Evolutionary conservation across 2,113 vertebrate species (phyloP).

Genomic region (Synodontis membranacea): DNA sequence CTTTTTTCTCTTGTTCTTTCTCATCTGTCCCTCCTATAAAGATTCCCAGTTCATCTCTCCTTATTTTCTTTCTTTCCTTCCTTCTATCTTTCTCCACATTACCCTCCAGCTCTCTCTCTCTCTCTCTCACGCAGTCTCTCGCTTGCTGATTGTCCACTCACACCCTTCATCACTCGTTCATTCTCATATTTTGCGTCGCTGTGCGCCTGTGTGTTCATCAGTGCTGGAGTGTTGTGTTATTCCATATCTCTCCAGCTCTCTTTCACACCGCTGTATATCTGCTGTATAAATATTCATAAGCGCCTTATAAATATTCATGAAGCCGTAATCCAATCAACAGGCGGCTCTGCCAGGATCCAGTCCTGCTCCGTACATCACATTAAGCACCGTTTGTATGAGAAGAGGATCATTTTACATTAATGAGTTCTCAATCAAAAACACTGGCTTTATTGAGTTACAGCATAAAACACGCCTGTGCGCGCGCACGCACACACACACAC

Average conservation of each 20-base stretch:
- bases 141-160: background rate
- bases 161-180: background rate
- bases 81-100: background rate
- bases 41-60: too few species aligned
- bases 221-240: background rate
- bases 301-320: constrained; percentile 47
- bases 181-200: background rate
- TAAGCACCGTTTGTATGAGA: constrained; percentile 31
- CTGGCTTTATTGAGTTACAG: constrained; percentile 53
- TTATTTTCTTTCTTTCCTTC: background rate
- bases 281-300: background rate
- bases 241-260: background rate
- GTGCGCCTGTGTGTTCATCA: background rate
- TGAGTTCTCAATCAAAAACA: constrained; percentile 50
- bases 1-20: background rate
- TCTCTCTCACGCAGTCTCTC: background rate
- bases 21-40: background rate
- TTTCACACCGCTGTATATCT: background rate
- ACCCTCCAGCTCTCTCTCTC: constrained; percentile 9
- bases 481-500: background rate
- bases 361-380: constrained; percentile 43
- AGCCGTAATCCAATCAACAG: constrained; percentile 36
- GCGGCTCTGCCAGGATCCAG: constrained; percentile 17
- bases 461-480: constrained; percentile 32
- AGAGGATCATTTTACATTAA: constrained; percentile 53